Percentiles rank a stretch among this genome's conserved stretches.
These are phyloP conservation scores for Tribolium castaneum DNA, from an alignment of 1,140 invertebrate genomes.

Conservation along the genomic window DNA sequence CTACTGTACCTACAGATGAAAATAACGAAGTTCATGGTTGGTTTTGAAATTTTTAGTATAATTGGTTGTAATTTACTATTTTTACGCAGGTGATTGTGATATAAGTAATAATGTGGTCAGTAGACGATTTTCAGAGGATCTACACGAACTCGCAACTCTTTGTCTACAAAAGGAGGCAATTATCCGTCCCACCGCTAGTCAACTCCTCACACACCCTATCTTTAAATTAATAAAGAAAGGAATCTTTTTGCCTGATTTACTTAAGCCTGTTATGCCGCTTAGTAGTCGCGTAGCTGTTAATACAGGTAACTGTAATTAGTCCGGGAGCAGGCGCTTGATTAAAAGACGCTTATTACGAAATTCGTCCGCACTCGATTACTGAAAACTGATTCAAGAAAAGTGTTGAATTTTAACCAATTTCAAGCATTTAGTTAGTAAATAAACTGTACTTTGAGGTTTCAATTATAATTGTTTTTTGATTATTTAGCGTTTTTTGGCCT, in stretches of 20 bases:
- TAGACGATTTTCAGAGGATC: constrained; percentile 76
- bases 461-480: too few species aligned
- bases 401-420: too few species aligned
- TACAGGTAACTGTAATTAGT: constrained; percentile 57
- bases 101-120: constrained; percentile 60
- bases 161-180: constrained; percentile 76
- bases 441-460: too few species aligned
- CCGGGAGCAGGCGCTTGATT: too few species aligned
- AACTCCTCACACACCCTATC: constrained; percentile 79
- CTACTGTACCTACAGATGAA: constrained; percentile 73
- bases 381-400: too few species aligned
- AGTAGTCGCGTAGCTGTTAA: constrained; percentile 64
- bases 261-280: constrained; percentile 68
- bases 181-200: constrained; percentile 72
- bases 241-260: constrained; percentile 64
- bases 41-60: too few species aligned
- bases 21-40: constrained; percentile 55
- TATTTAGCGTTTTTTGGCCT: too few species aligned
- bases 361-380: too few species aligned
- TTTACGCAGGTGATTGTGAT: constrained; percentile 57
- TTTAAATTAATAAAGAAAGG: constrained; percentile 74
- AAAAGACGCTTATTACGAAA: too few species aligned
- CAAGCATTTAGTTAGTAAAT: too few species aligned
- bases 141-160: constrained; percentile 80
- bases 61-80: too few species aligned